phyloP scores from a whole-genome alignment of 2,797 vertebrate species.

The Gobionotothen gibberifrons region DNA sequence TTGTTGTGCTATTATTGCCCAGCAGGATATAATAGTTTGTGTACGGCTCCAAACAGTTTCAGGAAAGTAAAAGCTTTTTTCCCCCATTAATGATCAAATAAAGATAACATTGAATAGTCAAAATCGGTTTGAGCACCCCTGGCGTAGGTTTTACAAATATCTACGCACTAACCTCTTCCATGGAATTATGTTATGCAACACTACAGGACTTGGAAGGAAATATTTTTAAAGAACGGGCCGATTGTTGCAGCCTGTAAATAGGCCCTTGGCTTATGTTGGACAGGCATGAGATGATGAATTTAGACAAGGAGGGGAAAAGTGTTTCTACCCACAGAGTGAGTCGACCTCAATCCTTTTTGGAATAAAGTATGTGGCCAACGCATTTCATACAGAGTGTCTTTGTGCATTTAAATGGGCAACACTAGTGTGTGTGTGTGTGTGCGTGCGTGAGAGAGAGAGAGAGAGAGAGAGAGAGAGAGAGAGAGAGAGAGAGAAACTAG shows the following conservation, averaged over 20 bases:
- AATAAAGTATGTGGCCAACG: conserved; percentile 18
- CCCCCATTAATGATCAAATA: no score
- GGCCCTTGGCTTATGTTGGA: not conserved
- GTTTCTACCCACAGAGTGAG: conserved; percentile 11
- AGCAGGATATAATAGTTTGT: not conserved
- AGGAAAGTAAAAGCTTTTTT: no score
- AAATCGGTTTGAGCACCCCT: no score
- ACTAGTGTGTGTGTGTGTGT: not conserved
- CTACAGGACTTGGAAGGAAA: not conserved
- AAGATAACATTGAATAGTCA: no score
- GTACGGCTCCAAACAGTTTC: no score
- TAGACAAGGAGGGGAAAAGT: not conserved
- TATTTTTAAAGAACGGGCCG: conserved; percentile 20
- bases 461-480: no score
- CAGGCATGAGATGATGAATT: conserved; percentile 18
- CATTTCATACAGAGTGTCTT: conserved; percentile 42
- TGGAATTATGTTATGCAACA: conserved; percentile 31
- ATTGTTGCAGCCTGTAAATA: conserved; percentile 32
- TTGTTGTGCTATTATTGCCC: not conserved
- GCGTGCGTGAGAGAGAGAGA: not conserved
- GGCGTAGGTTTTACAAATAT: not conserved
- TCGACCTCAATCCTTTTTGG: conserved; percentile 32
- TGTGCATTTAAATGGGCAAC: conserved; percentile 23
- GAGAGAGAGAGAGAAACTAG: not conserved
- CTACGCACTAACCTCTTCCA: not conserved